Evolutionary conservation across 2,888 invertebrate genomes (phyloP).

Genomic region (Alloplasta piceator): DNA sequence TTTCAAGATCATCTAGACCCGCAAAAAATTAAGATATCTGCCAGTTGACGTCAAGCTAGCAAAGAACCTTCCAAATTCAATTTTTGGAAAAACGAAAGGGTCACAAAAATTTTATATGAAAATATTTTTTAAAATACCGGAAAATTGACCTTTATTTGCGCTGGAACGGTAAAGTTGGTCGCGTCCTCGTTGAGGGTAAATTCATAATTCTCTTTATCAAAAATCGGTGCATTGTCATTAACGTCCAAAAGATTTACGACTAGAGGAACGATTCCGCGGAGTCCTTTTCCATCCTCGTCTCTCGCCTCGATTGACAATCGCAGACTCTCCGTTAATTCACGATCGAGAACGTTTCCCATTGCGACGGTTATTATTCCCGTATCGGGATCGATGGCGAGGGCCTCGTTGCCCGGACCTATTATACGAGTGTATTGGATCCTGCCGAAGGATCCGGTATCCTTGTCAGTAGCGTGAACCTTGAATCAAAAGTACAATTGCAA

Average conservation of each 20-base stretch:
- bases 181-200: constrained; percentile 91
- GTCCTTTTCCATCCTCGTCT: constrained; percentile 93
- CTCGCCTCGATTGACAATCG: constrained; percentile 93
- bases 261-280: constrained; percentile 89
- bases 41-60: too few relatives aligned
- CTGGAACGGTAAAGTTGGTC: constrained; percentile 90
- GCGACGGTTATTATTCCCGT: constrained; percentile 93
- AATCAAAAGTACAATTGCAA: constrained; percentile 46
- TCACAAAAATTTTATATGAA: too few relatives aligned
- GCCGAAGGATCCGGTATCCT: constrained; percentile 91
- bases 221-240: constrained; percentile 94
- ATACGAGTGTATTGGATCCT: constrained; percentile 91
- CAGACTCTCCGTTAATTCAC: constrained; percentile 91
- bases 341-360: constrained; percentile 90
- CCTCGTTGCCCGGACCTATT: constrained; percentile 90
- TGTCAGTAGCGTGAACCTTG: constrained; percentile 91
- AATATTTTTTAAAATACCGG: neutral
- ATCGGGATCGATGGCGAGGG: constrained; percentile 90
- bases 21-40: too few relatives aligned
- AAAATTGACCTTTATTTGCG: constrained; percentile 87
- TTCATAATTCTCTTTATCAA: constrained; percentile 91
- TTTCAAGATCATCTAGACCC: too few relatives aligned
- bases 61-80: neutral
- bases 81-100: neutral
- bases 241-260: constrained; percentile 90